These are phyloP conservation scores for Phoxinus dragarum DNA, from an alignment of 2,797 vertebrate genomes.

Conservation along the genomic window DNA sequence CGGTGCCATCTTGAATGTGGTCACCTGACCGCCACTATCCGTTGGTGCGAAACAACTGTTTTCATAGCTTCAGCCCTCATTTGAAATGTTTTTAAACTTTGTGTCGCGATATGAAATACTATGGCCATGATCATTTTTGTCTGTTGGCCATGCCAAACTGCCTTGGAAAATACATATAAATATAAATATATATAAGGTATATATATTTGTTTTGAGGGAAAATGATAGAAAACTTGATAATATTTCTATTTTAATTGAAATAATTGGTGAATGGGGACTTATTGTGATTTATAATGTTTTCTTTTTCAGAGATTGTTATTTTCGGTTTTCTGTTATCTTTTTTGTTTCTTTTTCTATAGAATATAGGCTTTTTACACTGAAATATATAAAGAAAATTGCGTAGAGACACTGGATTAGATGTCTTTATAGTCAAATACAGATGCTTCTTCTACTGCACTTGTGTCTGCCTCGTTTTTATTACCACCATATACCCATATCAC, in stretches of 20 bases:
- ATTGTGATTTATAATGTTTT: slow-evolving; percentile 71
- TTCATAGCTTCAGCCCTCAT: slow-evolving; percentile 65
- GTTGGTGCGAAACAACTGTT: slow-evolving; percentile 66
- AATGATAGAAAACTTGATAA: slow-evolving; percentile 74
- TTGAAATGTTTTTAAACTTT: slow-evolving; percentile 73
- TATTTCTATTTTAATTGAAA: slow-evolving; percentile 84
- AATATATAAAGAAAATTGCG: slow-evolving; percentile 80
- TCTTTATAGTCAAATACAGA: slow-evolving; percentile 85
- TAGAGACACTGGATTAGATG: slow-evolving; percentile 87
- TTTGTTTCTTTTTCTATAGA: slow-evolving; percentile 77
- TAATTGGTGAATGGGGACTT: slow-evolving; percentile 80
- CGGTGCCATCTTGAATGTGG: slow-evolving; percentile 62
- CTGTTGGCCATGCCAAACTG: slow-evolving; percentile 81
- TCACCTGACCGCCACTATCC: slow-evolving; percentile 67
- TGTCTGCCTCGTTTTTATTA: slow-evolving; percentile 64
- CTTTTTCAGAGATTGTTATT: slow-evolving; percentile 75
- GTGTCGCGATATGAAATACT: slow-evolving; percentile 66
- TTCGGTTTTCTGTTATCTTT: slow-evolving; percentile 69
- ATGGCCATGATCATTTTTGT: slow-evolving; percentile 77
- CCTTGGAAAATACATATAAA: slow-evolving; percentile 80
- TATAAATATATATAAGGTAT: slow-evolving; percentile 59
- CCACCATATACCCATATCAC: background rate
- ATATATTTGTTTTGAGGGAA: slow-evolving; percentile 80
- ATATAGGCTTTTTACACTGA: slow-evolving; percentile 86
- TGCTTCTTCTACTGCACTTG: slow-evolving; percentile 79